Percentiles rank a stretch among this genome's conserved stretches.
These are phyloP conservation scores for Parazoanthus atlanticus DNA, from an alignment of 92 coral and sea anemone species.

Conservation along the genomic window DNA sequence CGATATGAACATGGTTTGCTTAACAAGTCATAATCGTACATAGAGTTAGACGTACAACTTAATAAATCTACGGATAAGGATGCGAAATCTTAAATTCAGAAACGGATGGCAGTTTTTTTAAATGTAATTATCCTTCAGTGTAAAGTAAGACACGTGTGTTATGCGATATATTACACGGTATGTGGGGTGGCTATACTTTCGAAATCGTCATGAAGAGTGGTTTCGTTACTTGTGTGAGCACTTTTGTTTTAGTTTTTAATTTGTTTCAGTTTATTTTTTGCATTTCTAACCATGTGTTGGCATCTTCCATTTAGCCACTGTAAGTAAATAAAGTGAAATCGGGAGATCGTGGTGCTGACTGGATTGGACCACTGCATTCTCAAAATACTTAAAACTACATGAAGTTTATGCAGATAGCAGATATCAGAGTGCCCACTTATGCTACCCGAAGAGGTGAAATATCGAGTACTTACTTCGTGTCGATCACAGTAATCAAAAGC, in stretches of 20 bases:
- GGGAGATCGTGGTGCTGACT: neutral
- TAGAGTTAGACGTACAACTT: too few species aligned
- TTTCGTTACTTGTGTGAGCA: too few species aligned
- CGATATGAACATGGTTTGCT: neutral
- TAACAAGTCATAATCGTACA: neutral
- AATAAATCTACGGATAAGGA: neutral
- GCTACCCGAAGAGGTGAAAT: neutral
- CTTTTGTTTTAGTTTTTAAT: neutral
- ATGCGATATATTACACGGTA: too few species aligned
- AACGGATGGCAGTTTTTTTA: neutral
- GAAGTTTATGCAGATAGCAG: neutral
- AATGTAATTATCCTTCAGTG: too few species aligned
- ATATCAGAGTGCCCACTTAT: neutral
- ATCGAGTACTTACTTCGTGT: neutral
- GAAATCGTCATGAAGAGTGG: too few species aligned
- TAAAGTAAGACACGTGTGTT: too few species aligned
- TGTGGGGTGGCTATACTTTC: too few species aligned
- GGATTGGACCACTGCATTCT: slow-evolving; percentile 3
- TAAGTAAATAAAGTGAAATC: neutral
- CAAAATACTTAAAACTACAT: neutral
- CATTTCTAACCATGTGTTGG: neutral
- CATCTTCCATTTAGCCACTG: neutral
- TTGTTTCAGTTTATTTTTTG: neutral
- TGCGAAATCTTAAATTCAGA: neutral
- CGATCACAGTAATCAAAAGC: neutral